These are phyloP conservation scores for Pteromalus puparum DNA, from an alignment of 1,140 invertebrate species.

Conservation along the genomic window DNA sequence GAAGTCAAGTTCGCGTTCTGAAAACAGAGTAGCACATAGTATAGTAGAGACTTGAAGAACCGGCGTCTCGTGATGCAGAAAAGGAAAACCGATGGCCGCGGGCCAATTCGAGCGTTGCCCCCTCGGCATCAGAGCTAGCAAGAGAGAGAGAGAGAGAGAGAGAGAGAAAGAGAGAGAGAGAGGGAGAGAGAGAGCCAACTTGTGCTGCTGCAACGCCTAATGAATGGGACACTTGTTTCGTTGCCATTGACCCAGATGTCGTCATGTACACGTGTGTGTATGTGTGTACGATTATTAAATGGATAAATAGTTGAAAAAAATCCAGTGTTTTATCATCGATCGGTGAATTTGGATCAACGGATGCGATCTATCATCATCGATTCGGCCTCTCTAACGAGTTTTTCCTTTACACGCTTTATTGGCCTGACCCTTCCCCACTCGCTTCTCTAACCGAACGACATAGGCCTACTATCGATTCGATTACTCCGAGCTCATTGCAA, in stretches of 20 bases:
- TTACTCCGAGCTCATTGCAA: neutral
- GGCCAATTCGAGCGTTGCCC: conserved; percentile 44
- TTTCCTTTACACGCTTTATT: conserved; percentile 7
- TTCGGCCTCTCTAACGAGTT: conserved; percentile 30
- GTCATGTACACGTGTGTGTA: no score
- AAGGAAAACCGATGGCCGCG: conserved; percentile 44
- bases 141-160: neutral
- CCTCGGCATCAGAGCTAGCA: neutral
- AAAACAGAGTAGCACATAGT: neutral
- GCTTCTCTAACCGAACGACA: neutral
- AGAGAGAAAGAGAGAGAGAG: neutral
- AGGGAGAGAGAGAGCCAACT: neutral
- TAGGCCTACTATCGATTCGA: conserved; percentile 28
- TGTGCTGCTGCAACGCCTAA: neutral
- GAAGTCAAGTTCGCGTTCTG: conserved; percentile 3
- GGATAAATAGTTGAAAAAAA: no score
- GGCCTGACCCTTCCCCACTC: neutral
- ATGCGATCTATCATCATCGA: neutral
- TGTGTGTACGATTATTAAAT: no score
- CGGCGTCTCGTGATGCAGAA: neutral
- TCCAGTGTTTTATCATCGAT: no score
- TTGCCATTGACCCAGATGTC: conserved; percentile 43
- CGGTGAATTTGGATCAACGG: no score
- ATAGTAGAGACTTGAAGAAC: neutral
- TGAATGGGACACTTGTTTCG: conserved; percentile 45